Percentiles rank a stretch among this genome's conserved stretches.
Conservation (phyloP, 1,140 invertebrate genomes). For the Caenorhabditis remanei region DNA sequence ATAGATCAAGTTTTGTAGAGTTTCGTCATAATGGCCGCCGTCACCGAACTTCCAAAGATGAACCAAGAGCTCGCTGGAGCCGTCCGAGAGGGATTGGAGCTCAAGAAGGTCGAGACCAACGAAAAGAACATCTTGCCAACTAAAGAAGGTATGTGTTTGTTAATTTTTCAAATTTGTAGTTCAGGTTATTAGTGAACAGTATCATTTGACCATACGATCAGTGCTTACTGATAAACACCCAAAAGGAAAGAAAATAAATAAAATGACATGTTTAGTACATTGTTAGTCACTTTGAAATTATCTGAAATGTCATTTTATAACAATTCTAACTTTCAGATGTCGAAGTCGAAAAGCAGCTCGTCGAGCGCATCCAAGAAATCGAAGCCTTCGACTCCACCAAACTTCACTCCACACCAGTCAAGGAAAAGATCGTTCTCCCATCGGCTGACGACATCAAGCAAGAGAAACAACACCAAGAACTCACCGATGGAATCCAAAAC, state of each 20-base stretch:
- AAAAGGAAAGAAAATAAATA: too few species aligned
- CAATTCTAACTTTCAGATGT: slow-evolving; percentile 62
- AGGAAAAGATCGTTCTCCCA: slow-evolving; percentile 53
- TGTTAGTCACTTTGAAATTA: too few species aligned
- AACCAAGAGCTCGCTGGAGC: slow-evolving; percentile 63
- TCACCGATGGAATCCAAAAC: slow-evolving; percentile 74
- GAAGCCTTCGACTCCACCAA: slow-evolving; percentile 71
- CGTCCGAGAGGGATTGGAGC: slow-evolving; percentile 68
- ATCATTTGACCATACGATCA: too few species aligned
- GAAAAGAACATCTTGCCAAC: slow-evolving; percentile 77
- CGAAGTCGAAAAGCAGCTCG: slow-evolving; percentile 66
- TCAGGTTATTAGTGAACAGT: too few species aligned
- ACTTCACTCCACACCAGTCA: slow-evolving; percentile 31
- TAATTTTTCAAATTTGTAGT: not conserved
- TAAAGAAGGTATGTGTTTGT: slow-evolving; percentile 64
- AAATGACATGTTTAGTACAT: too few species aligned
- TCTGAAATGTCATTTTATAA: not conserved
- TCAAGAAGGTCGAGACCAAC: slow-evolving; percentile 75
- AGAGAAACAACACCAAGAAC: slow-evolving; percentile 71
- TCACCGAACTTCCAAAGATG: slow-evolving; percentile 65
- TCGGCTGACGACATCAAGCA: slow-evolving; percentile 65
- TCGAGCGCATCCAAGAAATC: slow-evolving; percentile 74
- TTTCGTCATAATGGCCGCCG: slow-evolving; percentile 6
- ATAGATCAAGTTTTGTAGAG: not conserved
- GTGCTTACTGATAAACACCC: too few species aligned